These are phyloP conservation scores for Rattus rattus DNA, from an alignment of 2,113 vertebrate genomes.

Conservation along the genomic window DNA sequence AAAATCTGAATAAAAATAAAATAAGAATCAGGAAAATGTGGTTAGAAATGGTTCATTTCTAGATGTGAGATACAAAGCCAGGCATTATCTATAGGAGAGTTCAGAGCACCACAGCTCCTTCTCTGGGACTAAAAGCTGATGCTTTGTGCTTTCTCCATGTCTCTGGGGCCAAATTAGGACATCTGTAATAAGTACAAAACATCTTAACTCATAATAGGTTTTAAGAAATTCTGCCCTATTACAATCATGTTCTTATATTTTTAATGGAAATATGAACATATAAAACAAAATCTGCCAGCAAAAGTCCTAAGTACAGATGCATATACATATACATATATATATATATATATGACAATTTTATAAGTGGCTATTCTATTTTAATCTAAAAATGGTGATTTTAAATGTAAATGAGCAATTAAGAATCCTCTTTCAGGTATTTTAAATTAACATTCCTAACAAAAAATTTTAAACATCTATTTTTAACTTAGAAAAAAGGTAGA, in stretches of 20 bases:
- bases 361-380: slow-evolving; percentile 5
- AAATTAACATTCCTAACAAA: not conserved
- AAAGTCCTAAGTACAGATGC: not conserved
- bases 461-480: not conserved
- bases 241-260: not conserved
- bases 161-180: not conserved
- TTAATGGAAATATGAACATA: not conserved
- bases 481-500: not conserved
- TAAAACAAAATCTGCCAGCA: not conserved
- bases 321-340: not conserved
- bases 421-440: not conserved
- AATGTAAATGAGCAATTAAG: not conserved
- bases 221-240: not conserved
- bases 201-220: not conserved
- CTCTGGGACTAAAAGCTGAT: not conserved
- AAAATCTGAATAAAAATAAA: not conserved
- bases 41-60: not conserved
- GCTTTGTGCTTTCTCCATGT: not conserved
- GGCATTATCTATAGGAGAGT: not conserved
- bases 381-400: not conserved
- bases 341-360: not conserved
- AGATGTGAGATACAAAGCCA: not conserved
- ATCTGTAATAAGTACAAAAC: not conserved
- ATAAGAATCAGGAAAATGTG: not conserved
- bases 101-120: too few species aligned